Percentiles rank a stretch among this genome's conserved stretches.
These are phyloP conservation scores for Mesoligia furuncula DNA, from an alignment of 2,888 invertebrate species.

Conservation along the genomic window DNA sequence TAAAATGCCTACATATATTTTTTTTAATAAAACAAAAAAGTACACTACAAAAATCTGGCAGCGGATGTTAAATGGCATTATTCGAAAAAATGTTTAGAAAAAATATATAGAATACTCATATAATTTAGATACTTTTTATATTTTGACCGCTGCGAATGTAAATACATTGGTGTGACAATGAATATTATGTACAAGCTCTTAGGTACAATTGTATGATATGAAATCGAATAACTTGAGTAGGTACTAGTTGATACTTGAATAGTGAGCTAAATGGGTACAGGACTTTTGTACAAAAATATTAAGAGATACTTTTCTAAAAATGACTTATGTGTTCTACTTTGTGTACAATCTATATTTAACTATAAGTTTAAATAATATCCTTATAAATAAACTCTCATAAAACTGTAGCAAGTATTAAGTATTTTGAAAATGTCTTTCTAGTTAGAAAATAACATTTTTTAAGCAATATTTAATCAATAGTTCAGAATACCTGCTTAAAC, in stretches of 20 bases:
- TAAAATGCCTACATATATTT: constrained; percentile 13
- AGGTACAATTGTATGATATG: constrained; percentile 87
- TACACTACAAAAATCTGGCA: constrained; percentile 49
- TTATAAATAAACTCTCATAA: constrained; percentile 47
- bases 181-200: constrained; percentile 82
- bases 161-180: constrained; percentile 74
- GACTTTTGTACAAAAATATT: constrained; percentile 86
- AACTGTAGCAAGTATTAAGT: constrained; percentile 27
- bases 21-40: constrained; percentile 6
- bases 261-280: constrained; percentile 73
- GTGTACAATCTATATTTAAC: constrained; percentile 63
- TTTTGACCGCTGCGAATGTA: constrained; percentile 74
- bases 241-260: constrained; percentile 80
- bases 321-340: constrained; percentile 60
- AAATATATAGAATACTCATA: constrained; percentile 74
- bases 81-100: constrained; percentile 81
- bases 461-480: neutral
- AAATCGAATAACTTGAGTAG: constrained; percentile 77
- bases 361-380: constrained; percentile 49
- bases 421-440: neutral
- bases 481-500: neutral
- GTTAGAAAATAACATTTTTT: neutral
- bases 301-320: constrained; percentile 79
- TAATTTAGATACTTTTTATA: constrained; percentile 68
- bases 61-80: constrained; percentile 69